A percentile compares a stretch with the other conserved stretches of the same genome.
phyloP scores from a whole-genome alignment of 2,888 invertebrate species.

The Norana najaformis region DNA sequence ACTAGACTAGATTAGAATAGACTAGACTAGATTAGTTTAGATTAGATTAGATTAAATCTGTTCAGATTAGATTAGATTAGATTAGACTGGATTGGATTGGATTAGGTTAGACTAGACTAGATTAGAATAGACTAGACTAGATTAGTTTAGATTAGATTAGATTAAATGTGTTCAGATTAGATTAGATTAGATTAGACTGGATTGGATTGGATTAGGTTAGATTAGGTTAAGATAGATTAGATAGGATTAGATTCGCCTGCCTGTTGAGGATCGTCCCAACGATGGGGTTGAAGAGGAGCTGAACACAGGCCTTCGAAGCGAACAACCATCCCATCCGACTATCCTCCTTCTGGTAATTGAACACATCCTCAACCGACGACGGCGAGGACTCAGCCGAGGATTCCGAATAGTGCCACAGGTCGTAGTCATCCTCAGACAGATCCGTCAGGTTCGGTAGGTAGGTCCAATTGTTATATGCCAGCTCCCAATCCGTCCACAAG shows the following conservation, averaged over 20 bases:
- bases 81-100: too few relatives aligned
- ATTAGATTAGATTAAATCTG: too few relatives aligned
- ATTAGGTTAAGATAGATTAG: not conserved
- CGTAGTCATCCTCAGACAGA: not conserved
- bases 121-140: too few relatives aligned
- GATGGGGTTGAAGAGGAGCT: conserved; percentile 76
- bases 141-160: too few relatives aligned
- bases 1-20: too few relatives aligned
- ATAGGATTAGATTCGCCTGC: conserved; percentile 48
- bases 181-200: too few relatives aligned
- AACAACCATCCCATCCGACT: conserved; percentile 58
- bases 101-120: too few relatives aligned
- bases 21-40: too few relatives aligned
- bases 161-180: too few relatives aligned
- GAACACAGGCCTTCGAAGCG: conserved; percentile 80
- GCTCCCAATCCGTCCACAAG: conserved; percentile 15
- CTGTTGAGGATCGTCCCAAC: conserved; percentile 72
- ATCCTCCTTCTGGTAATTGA: conserved; percentile 34
- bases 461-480: not conserved
- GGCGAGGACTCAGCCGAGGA: not conserved
- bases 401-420: not conserved
- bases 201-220: not conserved
- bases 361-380: not conserved
- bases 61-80: too few relatives aligned
- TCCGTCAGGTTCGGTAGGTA: conserved; percentile 1